A percentile compares a stretch with the other conserved stretches of the same genome.
These are phyloP conservation scores for Tetramorium bicarinatum DNA, from an alignment of 2,888 invertebrate genomes.

Conservation along the genomic window DNA sequence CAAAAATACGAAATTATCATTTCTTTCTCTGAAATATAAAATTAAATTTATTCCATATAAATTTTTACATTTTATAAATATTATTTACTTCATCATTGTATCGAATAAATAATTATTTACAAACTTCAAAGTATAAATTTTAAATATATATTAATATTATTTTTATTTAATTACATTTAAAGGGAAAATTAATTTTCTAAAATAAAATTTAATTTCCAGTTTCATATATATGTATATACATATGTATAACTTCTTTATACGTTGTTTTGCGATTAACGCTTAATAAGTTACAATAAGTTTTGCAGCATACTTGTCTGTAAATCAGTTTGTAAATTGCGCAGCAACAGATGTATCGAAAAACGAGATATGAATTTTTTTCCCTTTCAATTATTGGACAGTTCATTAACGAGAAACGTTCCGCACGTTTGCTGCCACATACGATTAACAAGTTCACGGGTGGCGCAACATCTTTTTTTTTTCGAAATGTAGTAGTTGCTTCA, in stretches of 20 bases:
- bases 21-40: neutral
- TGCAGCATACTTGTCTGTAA: neutral
- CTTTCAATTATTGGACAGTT: constrained; percentile 27
- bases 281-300: constrained; percentile 5
- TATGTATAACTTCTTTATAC: neutral
- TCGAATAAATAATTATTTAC: neutral
- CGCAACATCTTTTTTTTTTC: neutral
- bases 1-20: neutral
- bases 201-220: constrained; percentile 7
- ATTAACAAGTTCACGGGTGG: neutral
- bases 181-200: neutral
- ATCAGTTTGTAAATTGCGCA: neutral
- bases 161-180: constrained; percentile 6
- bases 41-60: neutral
- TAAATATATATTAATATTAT: constrained; percentile 6
- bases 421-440: neutral
- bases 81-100: neutral
- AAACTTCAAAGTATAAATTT: neutral
- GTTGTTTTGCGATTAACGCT: neutral
- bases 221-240: neutral
- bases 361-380: neutral
- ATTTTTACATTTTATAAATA: neutral
- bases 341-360: neutral
- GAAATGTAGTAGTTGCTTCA: too few species aligned
- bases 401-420: constrained; percentile 13